These are phyloP conservation scores for Smittia sp. DNA, from an alignment of 2,888 invertebrate genomes.

Conservation along the genomic window DNA sequence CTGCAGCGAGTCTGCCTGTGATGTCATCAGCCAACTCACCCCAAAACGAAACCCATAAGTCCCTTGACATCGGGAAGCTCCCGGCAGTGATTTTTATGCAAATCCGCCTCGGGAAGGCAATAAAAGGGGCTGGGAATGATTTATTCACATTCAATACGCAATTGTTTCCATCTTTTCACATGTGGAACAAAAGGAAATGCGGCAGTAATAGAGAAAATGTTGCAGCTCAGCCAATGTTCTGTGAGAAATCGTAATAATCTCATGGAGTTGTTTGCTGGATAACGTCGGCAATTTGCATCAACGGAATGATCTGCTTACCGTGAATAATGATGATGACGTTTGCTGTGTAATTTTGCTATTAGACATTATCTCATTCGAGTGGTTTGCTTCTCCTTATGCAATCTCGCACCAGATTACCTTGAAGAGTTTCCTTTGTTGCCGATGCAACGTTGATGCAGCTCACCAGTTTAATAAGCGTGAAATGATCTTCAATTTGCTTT, in stretches of 20 bases:
- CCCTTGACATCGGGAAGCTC: slow-evolving; percentile 1
- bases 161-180: slow-evolving; percentile 34
- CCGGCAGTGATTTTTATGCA: slow-evolving; percentile 37
- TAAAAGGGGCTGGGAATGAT: slow-evolving; percentile 7
- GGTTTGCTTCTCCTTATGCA: slow-evolving; percentile 33
- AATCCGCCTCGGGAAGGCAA: background rate
- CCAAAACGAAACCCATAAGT: slow-evolving; percentile 14
- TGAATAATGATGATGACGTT: slow-evolving; percentile 29
- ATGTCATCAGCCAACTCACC: background rate
- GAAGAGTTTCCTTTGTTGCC: background rate
- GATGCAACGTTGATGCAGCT: background rate
- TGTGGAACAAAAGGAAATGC: background rate
- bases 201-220: slow-evolving; percentile 6
- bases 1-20: background rate
- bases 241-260: slow-evolving; percentile 27
- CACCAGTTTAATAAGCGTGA: slow-evolving; percentile 35
- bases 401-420: slow-evolving; percentile 16
- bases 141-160: slow-evolving; percentile 39
- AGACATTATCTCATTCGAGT: slow-evolving; percentile 14
- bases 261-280: background rate
- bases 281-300: slow-evolving; percentile 13
- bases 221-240: slow-evolving; percentile 9
- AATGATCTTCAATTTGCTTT: slow-evolving; percentile 34
- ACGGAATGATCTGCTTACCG: slow-evolving; percentile 21
- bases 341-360: slow-evolving; percentile 23